These are phyloP conservation scores for Biston stratarius DNA, from an alignment of 2,888 invertebrate genomes.

Conservation along the genomic window DNA sequence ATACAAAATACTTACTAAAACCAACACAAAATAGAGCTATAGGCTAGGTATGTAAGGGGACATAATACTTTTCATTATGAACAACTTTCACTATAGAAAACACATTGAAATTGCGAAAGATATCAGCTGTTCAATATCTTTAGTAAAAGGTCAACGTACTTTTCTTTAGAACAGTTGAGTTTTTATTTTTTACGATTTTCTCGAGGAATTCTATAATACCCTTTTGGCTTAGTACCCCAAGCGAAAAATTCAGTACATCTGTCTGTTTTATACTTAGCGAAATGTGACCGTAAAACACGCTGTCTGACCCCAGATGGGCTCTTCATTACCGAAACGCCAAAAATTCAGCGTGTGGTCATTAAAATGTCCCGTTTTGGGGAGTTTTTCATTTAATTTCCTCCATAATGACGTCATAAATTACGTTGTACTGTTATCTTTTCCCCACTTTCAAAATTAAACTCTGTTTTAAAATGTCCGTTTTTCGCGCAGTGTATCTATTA, in stretches of 20 bases:
- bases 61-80: too few species aligned
- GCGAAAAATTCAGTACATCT: background rate
- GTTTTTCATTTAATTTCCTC: slow-evolving; percentile 72
- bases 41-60: too few species aligned
- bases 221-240: too few species aligned
- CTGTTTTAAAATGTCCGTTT: slow-evolving; percentile 58
- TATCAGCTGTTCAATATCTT: too few species aligned
- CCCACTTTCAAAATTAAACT: slow-evolving; percentile 69
- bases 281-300: slow-evolving; percentile 28
- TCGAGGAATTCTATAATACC: too few species aligned
- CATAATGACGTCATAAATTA: slow-evolving; percentile 74
- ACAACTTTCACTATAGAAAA: too few species aligned
- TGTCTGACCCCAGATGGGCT: slow-evolving; percentile 33
- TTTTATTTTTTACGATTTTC: too few species aligned
- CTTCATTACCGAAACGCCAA: slow-evolving; percentile 52
- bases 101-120: too few species aligned
- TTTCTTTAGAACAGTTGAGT: too few species aligned
- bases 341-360: slow-evolving; percentile 54
- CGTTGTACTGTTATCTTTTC: slow-evolving; percentile 67
- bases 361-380: slow-evolving; percentile 54
- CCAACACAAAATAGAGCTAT: too few species aligned
- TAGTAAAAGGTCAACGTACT: too few species aligned
- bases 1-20: too few species aligned
- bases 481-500: slow-evolving; percentile 48
- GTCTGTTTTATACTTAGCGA: background rate